A percentile compares a stretch with the other conserved stretches of the same genome.
These are phyloP conservation scores for Neodiprion fabricii DNA, from an alignment of 1,140 invertebrate species.

Conservation along the genomic window DNA sequence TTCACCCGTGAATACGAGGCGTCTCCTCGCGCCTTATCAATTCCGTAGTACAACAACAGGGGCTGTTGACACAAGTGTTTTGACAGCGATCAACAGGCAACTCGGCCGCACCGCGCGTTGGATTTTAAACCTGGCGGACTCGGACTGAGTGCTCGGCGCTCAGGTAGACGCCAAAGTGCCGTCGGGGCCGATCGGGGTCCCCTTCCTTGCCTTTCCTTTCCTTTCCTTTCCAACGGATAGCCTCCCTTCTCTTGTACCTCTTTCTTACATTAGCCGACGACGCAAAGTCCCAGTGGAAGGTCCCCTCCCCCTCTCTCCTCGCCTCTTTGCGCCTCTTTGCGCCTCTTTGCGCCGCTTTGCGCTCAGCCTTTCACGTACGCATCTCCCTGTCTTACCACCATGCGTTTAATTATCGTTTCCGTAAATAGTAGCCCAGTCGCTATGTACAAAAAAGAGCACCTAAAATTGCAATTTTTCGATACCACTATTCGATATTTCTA, in stretches of 20 bases:
- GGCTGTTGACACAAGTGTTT: constrained; percentile 8
- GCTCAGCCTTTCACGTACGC: constrained; percentile 22
- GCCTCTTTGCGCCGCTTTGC: constrained; percentile 19
- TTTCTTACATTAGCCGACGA: not conserved
- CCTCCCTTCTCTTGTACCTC: not conserved
- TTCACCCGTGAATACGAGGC: too few species aligned
- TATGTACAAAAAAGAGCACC: too few species aligned
- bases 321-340: constrained; percentile 32
- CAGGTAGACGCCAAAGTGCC: not conserved
- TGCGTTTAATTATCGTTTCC: too few species aligned
- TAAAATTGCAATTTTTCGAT: too few species aligned
- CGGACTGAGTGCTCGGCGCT: constrained; percentile 48
- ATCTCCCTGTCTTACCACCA: not conserved
- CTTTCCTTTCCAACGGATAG: not conserved
- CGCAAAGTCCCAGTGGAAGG: not conserved
- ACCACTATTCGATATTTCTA: too few species aligned
- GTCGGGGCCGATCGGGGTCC: not conserved
- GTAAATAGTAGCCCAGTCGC: too few species aligned
- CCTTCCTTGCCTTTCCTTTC: not conserved
- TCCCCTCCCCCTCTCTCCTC: constrained; percentile 33
- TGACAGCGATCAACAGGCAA: constrained; percentile 8
- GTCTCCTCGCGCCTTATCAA: too few species aligned
- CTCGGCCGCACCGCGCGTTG: constrained; percentile 28
- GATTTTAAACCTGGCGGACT: constrained; percentile 58
- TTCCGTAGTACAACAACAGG: not conserved